Percentiles rank a stretch among this genome's conserved stretches.
These are phyloP conservation scores for Coenonympha glycerion DNA, from an alignment of 2,888 invertebrate genomes.

Conservation along the genomic window DNA sequence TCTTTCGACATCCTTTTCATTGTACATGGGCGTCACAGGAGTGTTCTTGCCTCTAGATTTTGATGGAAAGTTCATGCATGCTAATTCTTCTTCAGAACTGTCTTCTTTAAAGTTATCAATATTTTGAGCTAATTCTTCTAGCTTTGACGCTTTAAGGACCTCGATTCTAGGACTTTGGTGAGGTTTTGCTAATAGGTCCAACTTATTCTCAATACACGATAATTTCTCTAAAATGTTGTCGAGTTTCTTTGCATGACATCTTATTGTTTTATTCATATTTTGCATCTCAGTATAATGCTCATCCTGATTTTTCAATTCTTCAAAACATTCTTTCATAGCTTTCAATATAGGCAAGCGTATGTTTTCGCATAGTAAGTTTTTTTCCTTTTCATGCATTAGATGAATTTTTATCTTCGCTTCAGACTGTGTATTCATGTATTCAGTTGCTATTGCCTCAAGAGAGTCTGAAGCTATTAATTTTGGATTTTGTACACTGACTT, in stretches of 20 bases:
- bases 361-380: constrained; percentile 48
- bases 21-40: constrained; percentile 23
- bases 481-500: constrained; percentile 34
- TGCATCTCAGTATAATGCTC: constrained; percentile 37
- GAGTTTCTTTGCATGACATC: constrained; percentile 42
- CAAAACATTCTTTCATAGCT: constrained; percentile 51
- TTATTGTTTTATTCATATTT: constrained; percentile 40
- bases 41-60: constrained; percentile 34
- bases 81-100: constrained; percentile 48
- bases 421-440: constrained; percentile 38
- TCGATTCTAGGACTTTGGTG: constrained; percentile 23
- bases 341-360: constrained; percentile 53
- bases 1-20: constrained; percentile 19
- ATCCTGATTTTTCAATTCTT: constrained; percentile 38
- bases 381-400: constrained; percentile 61
- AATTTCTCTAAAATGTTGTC: constrained; percentile 50
- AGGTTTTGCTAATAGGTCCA: constrained; percentile 28
- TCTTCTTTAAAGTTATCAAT: constrained; percentile 39
- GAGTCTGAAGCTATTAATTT: constrained; percentile 47
- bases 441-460: constrained; percentile 56
- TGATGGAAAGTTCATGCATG: constrained; percentile 33
- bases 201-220: constrained; percentile 46
- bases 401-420: constrained; percentile 59
- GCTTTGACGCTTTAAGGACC: constrained; percentile 39
- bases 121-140: constrained; percentile 54